Evolutionary conservation across 1,140 invertebrate genomes (phyloP).

Genomic region (Kradibia gibbosae): DNA sequence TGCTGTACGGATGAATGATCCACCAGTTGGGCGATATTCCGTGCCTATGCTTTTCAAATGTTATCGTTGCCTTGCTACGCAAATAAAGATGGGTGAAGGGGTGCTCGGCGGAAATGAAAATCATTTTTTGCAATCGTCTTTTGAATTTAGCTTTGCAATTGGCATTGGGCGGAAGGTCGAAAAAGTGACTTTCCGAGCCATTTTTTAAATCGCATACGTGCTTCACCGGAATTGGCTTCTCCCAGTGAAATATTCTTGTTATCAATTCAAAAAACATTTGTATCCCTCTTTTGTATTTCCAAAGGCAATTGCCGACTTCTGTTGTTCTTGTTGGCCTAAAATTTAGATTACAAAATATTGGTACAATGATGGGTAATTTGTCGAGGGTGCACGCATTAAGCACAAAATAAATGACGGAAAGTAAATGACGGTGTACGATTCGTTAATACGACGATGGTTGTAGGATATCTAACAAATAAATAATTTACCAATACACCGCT

Average conservation of each 20-base stretch:
- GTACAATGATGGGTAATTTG: too few species aligned
- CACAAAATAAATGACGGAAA: too few species aligned
- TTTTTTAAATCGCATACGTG: constrained; percentile 59
- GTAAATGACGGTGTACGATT: too few species aligned
- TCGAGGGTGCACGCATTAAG: too few species aligned
- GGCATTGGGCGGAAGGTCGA: constrained; percentile 61
- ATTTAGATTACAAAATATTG: too few species aligned
- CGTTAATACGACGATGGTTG: too few species aligned
- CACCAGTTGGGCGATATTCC: constrained; percentile 59
- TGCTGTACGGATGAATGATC: constrained; percentile 63
- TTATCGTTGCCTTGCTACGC: constrained; percentile 59
- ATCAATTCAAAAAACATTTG: not conserved
- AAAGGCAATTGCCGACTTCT: too few species aligned
- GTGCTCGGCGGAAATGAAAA: constrained; percentile 57
- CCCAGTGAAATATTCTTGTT: not conserved
- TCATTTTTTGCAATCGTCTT: constrained; percentile 58
- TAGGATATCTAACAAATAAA: too few species aligned
- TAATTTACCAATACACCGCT: too few species aligned
- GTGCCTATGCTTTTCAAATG: constrained; percentile 61
- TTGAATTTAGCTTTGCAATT: constrained; percentile 53
- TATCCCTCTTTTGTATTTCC: not conserved
- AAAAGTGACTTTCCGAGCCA: constrained; percentile 59
- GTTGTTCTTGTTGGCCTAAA: too few species aligned
- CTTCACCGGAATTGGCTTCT: not conserved
- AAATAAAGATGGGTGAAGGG: constrained; percentile 57